Conservation (phyloP, 1,140 invertebrate genomes). For the Eubasilissa regina region DNA sequence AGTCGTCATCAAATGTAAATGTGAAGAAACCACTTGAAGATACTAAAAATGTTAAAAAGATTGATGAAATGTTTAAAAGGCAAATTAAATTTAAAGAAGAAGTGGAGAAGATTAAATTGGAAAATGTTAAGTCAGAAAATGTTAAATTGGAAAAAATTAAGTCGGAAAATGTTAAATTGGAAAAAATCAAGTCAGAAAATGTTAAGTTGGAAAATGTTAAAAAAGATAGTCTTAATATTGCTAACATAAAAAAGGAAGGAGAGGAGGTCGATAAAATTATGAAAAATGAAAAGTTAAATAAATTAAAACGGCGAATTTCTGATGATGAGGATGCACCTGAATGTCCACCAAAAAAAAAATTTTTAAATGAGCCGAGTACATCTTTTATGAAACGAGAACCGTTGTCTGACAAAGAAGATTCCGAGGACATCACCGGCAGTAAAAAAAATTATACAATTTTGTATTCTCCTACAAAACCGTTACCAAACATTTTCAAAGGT, state of each 20-base stretch:
- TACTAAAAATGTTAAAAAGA: conserved; percentile 10
- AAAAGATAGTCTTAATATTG: no score
- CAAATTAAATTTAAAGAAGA: conserved; percentile 9
- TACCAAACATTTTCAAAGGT: conserved; percentile 62
- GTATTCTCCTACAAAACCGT: conserved; percentile 4
- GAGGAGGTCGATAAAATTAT: not conserved
- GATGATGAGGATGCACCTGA: conserved; percentile 57
- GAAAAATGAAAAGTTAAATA: conserved; percentile 34
- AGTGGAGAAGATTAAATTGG: not conserved
- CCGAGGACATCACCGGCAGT: not conserved
- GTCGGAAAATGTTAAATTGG: no score
- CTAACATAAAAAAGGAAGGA: not conserved
- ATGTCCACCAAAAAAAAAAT: conserved; percentile 56
- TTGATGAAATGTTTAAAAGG: conserved; percentile 7
- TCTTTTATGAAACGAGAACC: conserved; percentile 1
- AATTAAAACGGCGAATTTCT: conserved; percentile 50
- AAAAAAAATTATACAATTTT: not conserved
- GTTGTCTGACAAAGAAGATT: conserved; percentile 4
- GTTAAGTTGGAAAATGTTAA: no score
- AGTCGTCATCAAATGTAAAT: conserved; percentile 32
- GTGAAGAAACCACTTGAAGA: conserved; percentile 20
- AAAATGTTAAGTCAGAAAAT: no score
- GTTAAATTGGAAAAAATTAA: no score
- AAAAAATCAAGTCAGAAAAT: no score
- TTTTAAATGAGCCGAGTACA: conserved; percentile 4